phyloP scores from a whole-genome alignment of 2,113 vertebrate species.

The Rattus rattus region DNA sequence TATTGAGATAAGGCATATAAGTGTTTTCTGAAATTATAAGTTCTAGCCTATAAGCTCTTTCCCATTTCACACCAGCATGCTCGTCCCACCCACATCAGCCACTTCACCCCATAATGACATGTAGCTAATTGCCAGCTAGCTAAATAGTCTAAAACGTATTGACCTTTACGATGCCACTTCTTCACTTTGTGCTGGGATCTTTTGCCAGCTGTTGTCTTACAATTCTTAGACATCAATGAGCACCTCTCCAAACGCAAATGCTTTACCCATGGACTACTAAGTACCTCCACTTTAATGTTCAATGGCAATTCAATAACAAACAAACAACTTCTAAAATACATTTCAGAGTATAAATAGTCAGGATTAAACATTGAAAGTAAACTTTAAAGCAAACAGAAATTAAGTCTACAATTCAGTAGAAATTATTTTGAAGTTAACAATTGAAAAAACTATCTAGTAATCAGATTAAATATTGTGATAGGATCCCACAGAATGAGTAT shows the following conservation, averaged over 20 bases:
- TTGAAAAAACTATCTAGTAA: background rate
- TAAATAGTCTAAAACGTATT: background rate
- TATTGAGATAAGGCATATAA: background rate
- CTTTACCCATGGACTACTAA: background rate
- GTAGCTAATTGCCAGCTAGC: background rate
- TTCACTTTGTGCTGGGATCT: rapidly evolving
- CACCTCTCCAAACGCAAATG: background rate
- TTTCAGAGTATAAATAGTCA: background rate
- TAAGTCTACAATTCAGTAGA: background rate
- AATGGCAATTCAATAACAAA: background rate
- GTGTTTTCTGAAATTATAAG: background rate
- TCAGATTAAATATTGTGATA: background rate
- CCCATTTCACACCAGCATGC: too few relatives aligned
- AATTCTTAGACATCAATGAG: background rate
- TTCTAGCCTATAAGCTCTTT: background rate
- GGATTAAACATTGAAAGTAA: background rate
- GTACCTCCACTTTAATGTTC: background rate
- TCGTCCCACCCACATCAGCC: too few relatives aligned
- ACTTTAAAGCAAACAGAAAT: background rate
- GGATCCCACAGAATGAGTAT: background rate
- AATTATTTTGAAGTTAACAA: background rate
- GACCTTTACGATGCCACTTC: background rate
- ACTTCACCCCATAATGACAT: background rate
- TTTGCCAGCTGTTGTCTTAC: background rate
- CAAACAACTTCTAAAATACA: background rate